phyloP scores from a whole-genome alignment of 2,113 vertebrate genomes.

The Zingel zingel region DNA sequence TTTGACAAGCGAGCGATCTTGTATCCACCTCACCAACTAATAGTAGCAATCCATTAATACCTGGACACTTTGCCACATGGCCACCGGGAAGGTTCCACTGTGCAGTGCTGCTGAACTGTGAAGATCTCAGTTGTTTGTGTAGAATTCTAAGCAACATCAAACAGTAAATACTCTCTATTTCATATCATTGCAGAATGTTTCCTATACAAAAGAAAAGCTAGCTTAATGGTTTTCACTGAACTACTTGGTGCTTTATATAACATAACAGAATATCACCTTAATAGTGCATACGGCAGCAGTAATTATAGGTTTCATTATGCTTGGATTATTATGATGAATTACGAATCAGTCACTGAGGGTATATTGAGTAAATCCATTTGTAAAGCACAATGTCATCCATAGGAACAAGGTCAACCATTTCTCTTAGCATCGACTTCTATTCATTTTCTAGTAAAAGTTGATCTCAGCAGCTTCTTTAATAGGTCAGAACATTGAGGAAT shows the following conservation, averaged over 20 bases:
- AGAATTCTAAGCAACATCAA: no score
- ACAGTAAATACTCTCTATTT: no score
- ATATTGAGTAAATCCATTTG: conserved; percentile 44
- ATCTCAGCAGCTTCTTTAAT: conserved; percentile 54
- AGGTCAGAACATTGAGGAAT: conserved; percentile 54
- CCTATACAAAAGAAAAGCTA: no score
- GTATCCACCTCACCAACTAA: background rate
- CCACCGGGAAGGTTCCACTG: no score
- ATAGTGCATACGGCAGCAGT: background rate
- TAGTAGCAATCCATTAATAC: background rate
- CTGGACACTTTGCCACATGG: background rate
- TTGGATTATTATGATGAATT: conserved; percentile 44
- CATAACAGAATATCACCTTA: conserved; percentile 3
- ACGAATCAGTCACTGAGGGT: conserved; percentile 31
- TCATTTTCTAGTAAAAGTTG: conserved; percentile 27
- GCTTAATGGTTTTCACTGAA: background rate
- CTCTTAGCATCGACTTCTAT: conserved; percentile 13
- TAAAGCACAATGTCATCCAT: conserved; percentile 31
- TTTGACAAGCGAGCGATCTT: background rate
- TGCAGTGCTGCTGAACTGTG: no score
- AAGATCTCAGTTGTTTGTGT: no score
- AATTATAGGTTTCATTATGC: conserved; percentile 37
- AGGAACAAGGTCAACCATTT: conserved; percentile 39
- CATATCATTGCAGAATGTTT: no score
- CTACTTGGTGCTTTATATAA: background rate